phyloP scores from a whole-genome alignment of 2,113 vertebrate genomes.

The Marmota flaviventris region DNA sequence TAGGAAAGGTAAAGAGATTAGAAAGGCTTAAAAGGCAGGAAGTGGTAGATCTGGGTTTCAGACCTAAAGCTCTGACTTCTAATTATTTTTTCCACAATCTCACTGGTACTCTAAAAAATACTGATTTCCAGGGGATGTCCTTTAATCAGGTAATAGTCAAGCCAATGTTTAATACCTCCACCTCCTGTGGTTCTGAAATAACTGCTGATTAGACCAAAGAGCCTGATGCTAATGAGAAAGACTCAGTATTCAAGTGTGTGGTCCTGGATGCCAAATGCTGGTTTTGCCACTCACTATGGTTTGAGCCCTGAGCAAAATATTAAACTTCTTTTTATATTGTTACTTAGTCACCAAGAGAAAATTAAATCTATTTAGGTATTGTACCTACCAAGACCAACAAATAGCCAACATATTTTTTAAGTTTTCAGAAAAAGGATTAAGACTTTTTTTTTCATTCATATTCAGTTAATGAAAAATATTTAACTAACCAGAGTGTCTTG shows the following conservation, averaged over 20 bases:
- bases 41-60: neutral
- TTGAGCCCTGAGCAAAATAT: neutral
- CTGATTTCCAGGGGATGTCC: neutral
- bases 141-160: neutral
- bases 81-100: neutral
- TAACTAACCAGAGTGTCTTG: neutral
- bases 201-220: neutral
- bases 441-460: constrained; percentile 24
- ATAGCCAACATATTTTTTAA: neutral
- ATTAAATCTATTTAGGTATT: constrained; percentile 16
- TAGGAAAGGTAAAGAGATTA: neutral
- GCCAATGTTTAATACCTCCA: neutral
- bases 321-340: neutral
- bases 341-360: constrained; percentile 46
- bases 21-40: neutral
- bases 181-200: neutral
- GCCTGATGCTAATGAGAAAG: neutral
- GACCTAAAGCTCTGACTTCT: neutral
- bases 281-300: neutral
- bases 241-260: neutral
- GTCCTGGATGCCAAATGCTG: neutral
- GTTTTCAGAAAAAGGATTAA: neutral
- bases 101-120: neutral
- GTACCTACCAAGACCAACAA: neutral
- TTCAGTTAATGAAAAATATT: constrained; percentile 43